Evolutionary conservation across 2,797 vertebrate genomes (phyloP), one percentile per base, ranked within the genome.

Genomic region (Sebastes kiyomatsui): DNA sequence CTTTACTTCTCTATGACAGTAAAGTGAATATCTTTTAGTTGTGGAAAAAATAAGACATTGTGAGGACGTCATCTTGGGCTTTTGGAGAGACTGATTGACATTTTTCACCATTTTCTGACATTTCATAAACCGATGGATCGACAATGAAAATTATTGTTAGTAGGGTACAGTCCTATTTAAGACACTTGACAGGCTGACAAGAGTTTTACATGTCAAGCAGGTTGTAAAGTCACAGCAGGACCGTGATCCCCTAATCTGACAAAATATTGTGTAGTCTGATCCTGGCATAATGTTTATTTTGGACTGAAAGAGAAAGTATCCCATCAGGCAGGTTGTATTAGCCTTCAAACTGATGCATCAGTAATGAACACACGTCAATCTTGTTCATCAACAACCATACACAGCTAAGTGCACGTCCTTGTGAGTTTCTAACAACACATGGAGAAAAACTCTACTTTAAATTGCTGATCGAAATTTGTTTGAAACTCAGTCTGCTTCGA

Each of bases 401-500:
- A 32, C 25, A 71, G 65, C 56, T 72, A 14, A 49, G 59, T 35
- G 23, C 55, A 30, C 2, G 16, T 62, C 23, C 58, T 64, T 68
- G 33, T 28, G 49, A 70, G 76, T 84, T 76, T 77, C 42, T 28
- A 72, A 72, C 60, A 73, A 75, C 69, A 70, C 22, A 6, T 28
- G 10, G 66, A 27, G 62, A 77, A 54, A 30, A 89, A 75, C 42
- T 73, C 23, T 4, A 11, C 77, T 88, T 85, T 75, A 81, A 88
- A 85, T 52, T 67, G 73, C 74, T 13, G 75, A 86, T 73, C 35
- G 65, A 87, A 87, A 74, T 67, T 3, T 3, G 20, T 83, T 72
- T 82, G 74, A 88, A 77, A 83, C 59, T 32, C 80, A 70, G 82
- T 67, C 55, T 30, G 72, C 77, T 84, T 75, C 89, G 85, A 92